Conservation (phyloP, 1,140 invertebrate species). For the Drosophila sp. region DNA sequence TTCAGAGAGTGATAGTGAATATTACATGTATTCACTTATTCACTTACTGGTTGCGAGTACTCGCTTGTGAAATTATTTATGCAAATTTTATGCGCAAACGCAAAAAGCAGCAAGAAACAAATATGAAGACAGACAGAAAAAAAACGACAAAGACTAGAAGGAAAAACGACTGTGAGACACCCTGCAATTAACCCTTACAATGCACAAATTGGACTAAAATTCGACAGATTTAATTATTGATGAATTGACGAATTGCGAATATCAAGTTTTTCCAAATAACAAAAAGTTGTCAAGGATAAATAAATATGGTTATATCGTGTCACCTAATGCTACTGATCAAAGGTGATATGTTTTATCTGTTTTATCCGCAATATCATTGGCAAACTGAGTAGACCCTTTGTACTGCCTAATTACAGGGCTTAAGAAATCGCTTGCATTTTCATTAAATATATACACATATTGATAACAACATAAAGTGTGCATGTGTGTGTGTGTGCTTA, state of each 20-base stretch:
- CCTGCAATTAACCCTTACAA: background rate
- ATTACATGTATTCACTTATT: slow-evolving; percentile 16
- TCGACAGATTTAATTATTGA: too few relatives aligned
- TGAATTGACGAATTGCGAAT: too few relatives aligned
- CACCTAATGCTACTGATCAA: too few relatives aligned
- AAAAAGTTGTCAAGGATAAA: too few relatives aligned
- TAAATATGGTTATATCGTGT: too few relatives aligned
- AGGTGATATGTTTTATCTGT: too few relatives aligned
- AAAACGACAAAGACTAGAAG: slow-evolving; percentile 2
- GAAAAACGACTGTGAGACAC: too few relatives aligned
- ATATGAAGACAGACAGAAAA: slow-evolving; percentile 1
- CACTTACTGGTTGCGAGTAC: slow-evolving; percentile 16
- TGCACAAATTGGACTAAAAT: too few relatives aligned
- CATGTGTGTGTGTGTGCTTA: slow-evolving; percentile 16
- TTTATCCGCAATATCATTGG: too few relatives aligned
- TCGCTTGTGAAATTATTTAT: slow-evolving; percentile 60
- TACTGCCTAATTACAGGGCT: too few relatives aligned
- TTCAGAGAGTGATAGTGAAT: slow-evolving; percentile 22
- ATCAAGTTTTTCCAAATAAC: too few relatives aligned
- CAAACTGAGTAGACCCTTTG: too few relatives aligned
- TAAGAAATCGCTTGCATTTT: slow-evolving; percentile 45
- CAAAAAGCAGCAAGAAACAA: slow-evolving; percentile 38
- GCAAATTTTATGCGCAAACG: slow-evolving; percentile 75
- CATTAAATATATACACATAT: slow-evolving; percentile 33
- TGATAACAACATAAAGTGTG: slow-evolving; percentile 70